Base-by-base conservation (phyloP, 2,888 invertebrate species). In the Meganola albula region DNA sequence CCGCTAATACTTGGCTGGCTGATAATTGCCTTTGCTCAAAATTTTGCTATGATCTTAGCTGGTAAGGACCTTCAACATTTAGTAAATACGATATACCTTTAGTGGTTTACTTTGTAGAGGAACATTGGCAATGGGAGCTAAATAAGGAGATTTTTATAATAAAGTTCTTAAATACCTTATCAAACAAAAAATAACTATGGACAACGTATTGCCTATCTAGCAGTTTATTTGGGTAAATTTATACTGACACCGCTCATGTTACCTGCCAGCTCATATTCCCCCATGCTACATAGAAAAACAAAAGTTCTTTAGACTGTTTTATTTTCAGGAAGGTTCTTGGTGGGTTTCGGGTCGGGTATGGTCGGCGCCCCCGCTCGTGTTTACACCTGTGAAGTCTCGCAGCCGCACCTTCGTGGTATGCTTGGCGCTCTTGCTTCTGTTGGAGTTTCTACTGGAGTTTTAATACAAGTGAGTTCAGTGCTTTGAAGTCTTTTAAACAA, bases 341-440 rank as follows among this genome's bases (percentile, higher is more conserved):
- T 90, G 10, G 93, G 93, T 0, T 77, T 92, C 11, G 91, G 91
- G 0, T 90, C 91, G 0, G 93, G 93, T 2, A 91, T 91, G 90
- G 90, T 91, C 14, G 91, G 91, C 0, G 91, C 91, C 0, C 91
- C 91, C 1, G 90, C 91, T 0, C 74, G 91, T 3, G 91, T 91
- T 0, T 91, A 91, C 70, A 91, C 91, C 0, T 90, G 90, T 12
- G 91, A 91, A 56, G 91, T 92, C 1, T 90, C 92, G 0, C 91
- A 92, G 45, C 92, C 92, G 0, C 91, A 92, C 61, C 76, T 92
- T 0, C 79, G 93, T n/a, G 93, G 93, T 1, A 91, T 91, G 88
- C 76, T 93, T 4, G 91, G 91, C 0, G 91, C 92, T 0, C 64
- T 92, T 20, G 89, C 92, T 0, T 92, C 93, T 21, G 90, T 93